Base-by-base conservation (phyloP, 2,113 vertebrate genomes). In the Microcebus jonahi region DNA sequence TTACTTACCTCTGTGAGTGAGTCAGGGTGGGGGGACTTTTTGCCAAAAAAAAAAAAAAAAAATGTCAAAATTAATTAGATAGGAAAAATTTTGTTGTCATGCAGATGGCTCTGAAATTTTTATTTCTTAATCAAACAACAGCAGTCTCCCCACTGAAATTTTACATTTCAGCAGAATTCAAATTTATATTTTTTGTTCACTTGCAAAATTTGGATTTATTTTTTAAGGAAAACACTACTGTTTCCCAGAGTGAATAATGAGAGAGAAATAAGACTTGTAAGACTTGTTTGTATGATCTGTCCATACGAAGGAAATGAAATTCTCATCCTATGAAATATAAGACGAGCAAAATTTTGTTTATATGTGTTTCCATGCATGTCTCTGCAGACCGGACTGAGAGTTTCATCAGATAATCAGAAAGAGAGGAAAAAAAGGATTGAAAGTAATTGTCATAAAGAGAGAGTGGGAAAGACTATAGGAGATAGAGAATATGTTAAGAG, bases 131-230 rank as follows among this genome's bases (percentile, higher is more conserved):
- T 81, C 68, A 95, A 81, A 93, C 71, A 90, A 57, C 50, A 81
- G 63, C 17, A 75, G n/a, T 53, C n/a, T 90, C 59, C 70, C 84
- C 1, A 0, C 83, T 96, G n/a, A 71, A 96, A 96, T 87, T 77
- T 93, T 85, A 86, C 82, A 86, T 93, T 96, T 91, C 90, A 84
- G 80, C 87, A 96, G 87, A 95, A 91, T 87, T 92, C 90, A 63
- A 88, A 96, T 92, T 55, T 93, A 45, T 15, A 63, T 77, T 93
- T 91, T 83, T 85, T 45, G 67, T 90, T 96, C 94, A 95, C 71
- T 96, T 93, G 84, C 75, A 96, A 98, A 97, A 96, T 94, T 73
- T 45, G 42, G 36, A 84, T 92, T 68, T 92, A 96, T 14, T 59
- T 91, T 91, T 95, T 57, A 85, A 94, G 65, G 77, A 94, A 95